Base-by-base conservation (phyloP, 2,888 invertebrate genomes). In the Eulithis prunata region DNA sequence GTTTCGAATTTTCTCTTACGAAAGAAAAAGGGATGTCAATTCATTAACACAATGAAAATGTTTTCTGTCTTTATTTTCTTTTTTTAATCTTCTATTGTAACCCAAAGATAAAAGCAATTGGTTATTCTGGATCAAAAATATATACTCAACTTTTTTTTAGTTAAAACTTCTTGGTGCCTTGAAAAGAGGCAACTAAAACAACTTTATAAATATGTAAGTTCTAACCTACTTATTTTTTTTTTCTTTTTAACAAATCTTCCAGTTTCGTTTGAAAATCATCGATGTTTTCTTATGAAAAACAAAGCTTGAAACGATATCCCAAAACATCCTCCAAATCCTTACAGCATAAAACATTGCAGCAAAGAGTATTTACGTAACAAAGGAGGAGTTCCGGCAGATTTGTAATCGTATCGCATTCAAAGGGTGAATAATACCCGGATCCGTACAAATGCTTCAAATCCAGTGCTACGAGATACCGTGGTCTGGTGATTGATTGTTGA, bases 401-500 rank as follows among this genome's bases (percentile, higher is more conserved):
- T 84, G 83, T 82, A 61, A 68, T 68, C 60, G 67, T 53, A 67
- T 58, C 60, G 55, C 62, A 63, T 56, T 66, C 79, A 86, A 90
- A 87, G 90, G 90, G 90, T 89, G 89, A 89, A 90, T 90, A 90
- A 88, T 85, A 83, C 81, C 71, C 73, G 79, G 83, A 77, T 78
- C 71, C 67, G 75, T 80, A 83, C 84, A 83, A 85, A 86, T 84
- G 79, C 79, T 73, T 78, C 77, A 88, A 87, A 88, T 86, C 89
- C 89, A 88, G 79, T 87, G 78, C 82, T 78, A 78, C 70, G 69
- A 79, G 80, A 81, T 78, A 77, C 77, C 43, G 21, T 47, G 32
- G 58, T 51, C 55, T 38, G 58, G 49, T 56, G 63, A 63, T 63
- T 63, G 57, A 63, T 57, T 46, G 57, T 28, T 62, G 62, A 62